A percentile compares a stretch with the other conserved stretches of the same genome.
Evolutionary conservation across 2,797 vertebrate genomes (phyloP).

Genomic region (Dipus sagitta): DNA sequence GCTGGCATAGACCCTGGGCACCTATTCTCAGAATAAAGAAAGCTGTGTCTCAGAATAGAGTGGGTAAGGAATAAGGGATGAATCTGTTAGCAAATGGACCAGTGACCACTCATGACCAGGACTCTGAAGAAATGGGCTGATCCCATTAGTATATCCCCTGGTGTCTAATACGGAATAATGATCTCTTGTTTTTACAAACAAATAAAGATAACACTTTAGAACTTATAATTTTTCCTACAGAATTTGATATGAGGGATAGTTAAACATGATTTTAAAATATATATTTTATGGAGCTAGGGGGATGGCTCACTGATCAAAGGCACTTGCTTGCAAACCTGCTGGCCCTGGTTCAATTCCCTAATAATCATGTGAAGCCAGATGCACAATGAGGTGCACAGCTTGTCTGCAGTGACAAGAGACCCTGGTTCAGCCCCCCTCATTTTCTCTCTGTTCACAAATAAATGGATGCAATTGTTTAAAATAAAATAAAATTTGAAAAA

Average conservation of each 20-base stretch:
- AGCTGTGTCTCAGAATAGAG: background rate
- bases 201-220: background rate
- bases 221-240: background rate
- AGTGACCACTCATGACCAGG: background rate
- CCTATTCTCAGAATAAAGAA: fast-evolving
- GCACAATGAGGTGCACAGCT: too few relatives aligned
- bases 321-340: too few relatives aligned
- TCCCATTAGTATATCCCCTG: too few relatives aligned
- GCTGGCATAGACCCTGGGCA: fast-evolving
- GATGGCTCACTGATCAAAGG: too few relatives aligned
- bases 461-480: too few relatives aligned
- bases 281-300: too few relatives aligned
- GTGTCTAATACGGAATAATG: background rate
- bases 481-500: background rate
- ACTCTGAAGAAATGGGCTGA: fast-evolving
- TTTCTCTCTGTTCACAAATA: too few relatives aligned
- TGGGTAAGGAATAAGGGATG: fast-evolving
- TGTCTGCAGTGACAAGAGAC: too few relatives aligned
- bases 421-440: too few relatives aligned
- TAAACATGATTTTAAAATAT: background rate
- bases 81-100: background rate
- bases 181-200: background rate
- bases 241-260: background rate
- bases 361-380: too few relatives aligned
- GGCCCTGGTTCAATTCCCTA: too few relatives aligned